Percentiles rank a stretch among this genome's conserved stretches.
These are phyloP conservation scores for Odiellus spinosus DNA, from an alignment of 2,888 invertebrate genomes.

Conservation along the genomic window DNA sequence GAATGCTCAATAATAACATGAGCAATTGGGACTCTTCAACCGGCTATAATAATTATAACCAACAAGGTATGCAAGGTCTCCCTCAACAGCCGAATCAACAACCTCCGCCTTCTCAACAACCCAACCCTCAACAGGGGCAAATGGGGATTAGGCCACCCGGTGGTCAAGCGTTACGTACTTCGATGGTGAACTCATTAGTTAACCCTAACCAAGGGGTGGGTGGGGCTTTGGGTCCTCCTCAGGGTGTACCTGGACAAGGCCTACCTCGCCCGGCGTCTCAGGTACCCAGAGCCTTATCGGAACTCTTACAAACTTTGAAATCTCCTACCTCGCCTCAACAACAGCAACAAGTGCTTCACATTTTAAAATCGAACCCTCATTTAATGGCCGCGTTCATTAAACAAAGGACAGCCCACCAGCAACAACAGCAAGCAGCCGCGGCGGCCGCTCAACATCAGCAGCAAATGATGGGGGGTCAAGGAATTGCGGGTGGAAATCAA, in stretches of 20 bases:
- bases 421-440: slow-evolving; percentile 15
- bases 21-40: slow-evolving; percentile 8
- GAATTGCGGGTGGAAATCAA: neutral
- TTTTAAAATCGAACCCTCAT: slow-evolving; percentile 82
- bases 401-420: slow-evolving; percentile 48
- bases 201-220: slow-evolving; percentile 7
- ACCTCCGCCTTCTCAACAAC: slow-evolving; percentile 30
- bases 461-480: slow-evolving; percentile 29
- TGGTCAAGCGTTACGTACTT: slow-evolving; percentile 1
- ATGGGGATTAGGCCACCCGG: slow-evolving; percentile 21
- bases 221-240: slow-evolving; percentile 17
- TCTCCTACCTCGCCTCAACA: slow-evolving; percentile 82
- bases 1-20: neutral
- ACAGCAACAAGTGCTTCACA: slow-evolving; percentile 68
- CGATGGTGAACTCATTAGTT: slow-evolving; percentile 14
- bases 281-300: slow-evolving; percentile 26
- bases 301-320: slow-evolving; percentile 74
- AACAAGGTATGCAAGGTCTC: slow-evolving; percentile 9
- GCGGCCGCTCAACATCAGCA: slow-evolving; percentile 21
- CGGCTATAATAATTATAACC: slow-evolving; percentile 28
- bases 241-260: slow-evolving; percentile 7
- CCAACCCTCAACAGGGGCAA: slow-evolving; percentile 20
- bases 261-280: slow-evolving; percentile 33
- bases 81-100: slow-evolving; percentile 27
- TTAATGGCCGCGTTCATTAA: slow-evolving; percentile 91